A percentile compares a stretch with the other conserved stretches of the same genome.
These are phyloP conservation scores for Aramus guarauna DNA, from an alignment of 2,113 vertebrate species.

Conservation along the genomic window DNA sequence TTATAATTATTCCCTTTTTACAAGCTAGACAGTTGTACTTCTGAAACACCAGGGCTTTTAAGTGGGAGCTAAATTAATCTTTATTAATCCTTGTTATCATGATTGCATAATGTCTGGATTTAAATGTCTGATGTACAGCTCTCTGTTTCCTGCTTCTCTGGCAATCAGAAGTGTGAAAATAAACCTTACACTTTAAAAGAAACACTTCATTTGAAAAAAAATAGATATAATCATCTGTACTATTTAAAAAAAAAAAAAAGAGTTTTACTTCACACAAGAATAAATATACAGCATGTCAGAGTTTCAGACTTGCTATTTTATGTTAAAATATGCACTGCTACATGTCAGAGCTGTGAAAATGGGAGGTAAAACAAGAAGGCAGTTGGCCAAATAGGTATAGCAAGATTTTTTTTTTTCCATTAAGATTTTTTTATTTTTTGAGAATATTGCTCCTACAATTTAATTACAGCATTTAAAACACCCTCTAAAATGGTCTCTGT, in stretches of 20 bases:
- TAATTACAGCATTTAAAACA: slow-evolving; percentile 73
- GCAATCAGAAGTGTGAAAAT: slow-evolving; percentile 82
- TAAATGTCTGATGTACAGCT: slow-evolving; percentile 60
- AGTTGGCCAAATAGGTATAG: slow-evolving; percentile 66
- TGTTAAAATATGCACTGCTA: slow-evolving; percentile 76
- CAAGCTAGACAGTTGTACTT: not conserved
- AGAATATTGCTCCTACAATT: slow-evolving; percentile 46
- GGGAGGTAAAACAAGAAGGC: slow-evolving; percentile 68
- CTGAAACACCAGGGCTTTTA: slow-evolving; percentile 43
- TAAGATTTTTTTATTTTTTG: slow-evolving; percentile 62
- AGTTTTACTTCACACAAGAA: slow-evolving; percentile 56
- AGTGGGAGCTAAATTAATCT: slow-evolving; percentile 73
- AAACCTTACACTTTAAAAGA: slow-evolving; percentile 73
- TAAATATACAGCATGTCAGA: slow-evolving; percentile 72
- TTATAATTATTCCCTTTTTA: slow-evolving; percentile 31
- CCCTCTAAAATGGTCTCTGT: slow-evolving; percentile 49
- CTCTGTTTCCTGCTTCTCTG: slow-evolving; percentile 65
- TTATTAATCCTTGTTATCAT: slow-evolving; percentile 75
- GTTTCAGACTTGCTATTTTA: slow-evolving; percentile 67
- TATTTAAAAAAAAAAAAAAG: slow-evolving; percentile 28
- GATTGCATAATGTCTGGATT: slow-evolving; percentile 74
- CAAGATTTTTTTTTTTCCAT: slow-evolving; percentile 41
- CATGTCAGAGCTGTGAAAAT: slow-evolving; percentile 74
- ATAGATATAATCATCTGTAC: slow-evolving; percentile 54
- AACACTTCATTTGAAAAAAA: slow-evolving; percentile 59